Conservation (phyloP, 2,113 vertebrate species). For the Leptodactylus fuscus region DNA sequence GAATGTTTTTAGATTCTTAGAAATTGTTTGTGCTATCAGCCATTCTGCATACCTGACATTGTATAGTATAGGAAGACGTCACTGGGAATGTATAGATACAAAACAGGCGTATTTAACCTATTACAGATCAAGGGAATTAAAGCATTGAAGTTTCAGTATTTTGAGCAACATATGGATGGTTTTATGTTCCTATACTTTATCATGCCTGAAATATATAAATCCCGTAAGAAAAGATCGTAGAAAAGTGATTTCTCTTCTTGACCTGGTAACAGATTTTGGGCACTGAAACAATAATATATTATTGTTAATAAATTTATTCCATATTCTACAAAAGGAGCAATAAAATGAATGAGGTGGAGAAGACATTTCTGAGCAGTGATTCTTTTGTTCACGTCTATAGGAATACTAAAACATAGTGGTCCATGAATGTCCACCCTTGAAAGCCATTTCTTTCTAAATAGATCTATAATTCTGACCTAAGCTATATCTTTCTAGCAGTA, state of each 20-base stretch:
- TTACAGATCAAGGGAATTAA: slow-evolving; percentile 25
- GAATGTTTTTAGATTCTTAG: neutral
- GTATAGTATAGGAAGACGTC: neutral
- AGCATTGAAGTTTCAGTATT: neutral
- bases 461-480: too few relatives aligned
- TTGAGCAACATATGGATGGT: slow-evolving; percentile 33
- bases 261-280: slow-evolving; percentile 22
- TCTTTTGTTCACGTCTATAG: too few relatives aligned
- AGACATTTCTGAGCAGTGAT: too few relatives aligned
- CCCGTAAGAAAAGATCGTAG: too few relatives aligned
- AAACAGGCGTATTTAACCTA: neutral
- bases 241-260: slow-evolving; percentile 45
- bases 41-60: neutral
- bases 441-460: too few relatives aligned
- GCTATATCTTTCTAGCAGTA: too few relatives aligned
- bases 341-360: too few relatives aligned
- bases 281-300: neutral
- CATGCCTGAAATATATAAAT: slow-evolving; percentile 24
- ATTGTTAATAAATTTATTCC: neutral
- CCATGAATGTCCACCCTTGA: too few relatives aligned
- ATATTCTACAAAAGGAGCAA: neutral
- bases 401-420: too few relatives aligned
- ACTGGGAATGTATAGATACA: neutral
- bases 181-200: slow-evolving; percentile 15
- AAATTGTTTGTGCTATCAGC: neutral